Evolutionary conservation across 2,888 invertebrate genomes (phyloP).

Genomic region (Archips crataeganus): DNA sequence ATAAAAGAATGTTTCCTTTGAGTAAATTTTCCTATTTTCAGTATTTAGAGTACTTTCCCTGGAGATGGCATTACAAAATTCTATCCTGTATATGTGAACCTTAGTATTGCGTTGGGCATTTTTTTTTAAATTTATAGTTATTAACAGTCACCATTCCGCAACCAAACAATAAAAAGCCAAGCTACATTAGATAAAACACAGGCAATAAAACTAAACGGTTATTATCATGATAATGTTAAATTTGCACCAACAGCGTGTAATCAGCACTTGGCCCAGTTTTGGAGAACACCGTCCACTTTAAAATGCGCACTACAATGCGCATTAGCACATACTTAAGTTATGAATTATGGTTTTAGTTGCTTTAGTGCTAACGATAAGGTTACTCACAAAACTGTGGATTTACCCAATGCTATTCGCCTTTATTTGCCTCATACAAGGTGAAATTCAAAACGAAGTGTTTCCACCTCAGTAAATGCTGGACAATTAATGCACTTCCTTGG

Average conservation of each 20-base stretch:
- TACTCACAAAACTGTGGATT: not conserved
- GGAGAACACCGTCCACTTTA: not conserved
- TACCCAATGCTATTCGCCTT: not conserved
- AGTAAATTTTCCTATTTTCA: no score
- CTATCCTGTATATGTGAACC: no score
- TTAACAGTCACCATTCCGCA: not conserved
- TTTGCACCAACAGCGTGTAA: slow-evolving; percentile 10
- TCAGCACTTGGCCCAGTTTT: slow-evolving; percentile 13
- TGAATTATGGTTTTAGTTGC: not conserved
- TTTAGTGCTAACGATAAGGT: not conserved
- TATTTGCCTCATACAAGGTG: not conserved
- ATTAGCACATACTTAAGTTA: not conserved
- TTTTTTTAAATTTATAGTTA: no score
- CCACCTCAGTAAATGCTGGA: no score
- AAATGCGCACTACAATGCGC: slow-evolving; percentile 5
- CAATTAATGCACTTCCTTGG: no score
- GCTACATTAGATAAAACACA: slow-evolving; percentile 8
- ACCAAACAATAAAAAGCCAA: not conserved
- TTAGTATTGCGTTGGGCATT: no score
- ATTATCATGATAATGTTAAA: slow-evolving; percentile 7
- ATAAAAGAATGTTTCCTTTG: no score
- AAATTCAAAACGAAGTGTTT: no score
- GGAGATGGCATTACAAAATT: no score
- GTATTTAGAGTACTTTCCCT: no score
- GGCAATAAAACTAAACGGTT: slow-evolving; percentile 18